These are phyloP conservation scores for Eupithecia abbreviata DNA, from an alignment of 2,888 invertebrate genomes.

Conservation along the genomic window DNA sequence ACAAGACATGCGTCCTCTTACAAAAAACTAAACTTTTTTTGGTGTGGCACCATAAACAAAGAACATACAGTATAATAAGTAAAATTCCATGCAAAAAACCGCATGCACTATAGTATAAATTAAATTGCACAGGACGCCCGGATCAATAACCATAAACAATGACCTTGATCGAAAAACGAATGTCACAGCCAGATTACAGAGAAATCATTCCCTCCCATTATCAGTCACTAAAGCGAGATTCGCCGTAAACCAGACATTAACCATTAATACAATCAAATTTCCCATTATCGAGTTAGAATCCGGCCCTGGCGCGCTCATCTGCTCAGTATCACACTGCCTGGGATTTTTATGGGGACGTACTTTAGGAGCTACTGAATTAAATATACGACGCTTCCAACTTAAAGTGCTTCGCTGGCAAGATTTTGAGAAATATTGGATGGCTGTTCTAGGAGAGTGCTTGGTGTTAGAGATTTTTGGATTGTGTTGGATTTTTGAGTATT, in stretches of 20 bases:
- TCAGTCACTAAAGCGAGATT: slow-evolving; percentile 76
- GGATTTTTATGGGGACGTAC: slow-evolving; percentile 82
- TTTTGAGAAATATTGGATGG: slow-evolving; percentile 76
- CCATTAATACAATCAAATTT: slow-evolving; percentile 7
- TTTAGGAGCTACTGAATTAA: slow-evolving; percentile 79
- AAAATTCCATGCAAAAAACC: too few relatives aligned
- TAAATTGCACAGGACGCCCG: too few relatives aligned
- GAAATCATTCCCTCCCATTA: slow-evolving; percentile 77
- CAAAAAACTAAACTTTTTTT: too few relatives aligned
- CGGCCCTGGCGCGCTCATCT: slow-evolving; percentile 79
- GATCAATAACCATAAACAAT: not conserved
- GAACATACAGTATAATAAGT: too few relatives aligned
- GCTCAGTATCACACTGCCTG: slow-evolving; percentile 76
- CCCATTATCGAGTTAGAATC: slow-evolving; percentile 75
- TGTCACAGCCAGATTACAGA: slow-evolving; percentile 52
- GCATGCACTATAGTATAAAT: not conserved
- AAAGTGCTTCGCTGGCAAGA: slow-evolving; percentile 79
- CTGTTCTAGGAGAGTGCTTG: slow-evolving; percentile 34
- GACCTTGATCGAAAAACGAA: slow-evolving; percentile 19
- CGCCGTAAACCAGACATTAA: slow-evolving; percentile 80
- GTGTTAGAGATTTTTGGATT: slow-evolving; percentile 25
- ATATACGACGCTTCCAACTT: slow-evolving; percentile 78
- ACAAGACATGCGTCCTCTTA: too few relatives aligned
- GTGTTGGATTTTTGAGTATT: not conserved
- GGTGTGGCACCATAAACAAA: too few relatives aligned